Conservation (phyloP, 92 coral and sea anemone species). For the Epizoanthus ramosus region DNA sequence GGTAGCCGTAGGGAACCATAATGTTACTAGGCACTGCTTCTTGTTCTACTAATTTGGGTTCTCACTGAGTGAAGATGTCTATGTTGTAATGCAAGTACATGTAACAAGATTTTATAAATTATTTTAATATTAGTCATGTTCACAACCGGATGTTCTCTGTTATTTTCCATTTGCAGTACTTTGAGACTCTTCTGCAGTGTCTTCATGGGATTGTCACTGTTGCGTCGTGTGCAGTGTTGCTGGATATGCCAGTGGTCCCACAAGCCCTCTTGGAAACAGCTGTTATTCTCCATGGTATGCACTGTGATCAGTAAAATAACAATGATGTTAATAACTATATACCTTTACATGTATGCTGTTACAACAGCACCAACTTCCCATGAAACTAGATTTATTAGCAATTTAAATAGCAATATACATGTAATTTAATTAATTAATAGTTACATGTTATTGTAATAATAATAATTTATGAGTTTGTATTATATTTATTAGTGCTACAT, state of each 20-base stretch:
- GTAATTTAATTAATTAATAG: no score
- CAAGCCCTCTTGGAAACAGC: slow-evolving; percentile 84
- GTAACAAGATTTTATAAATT: no score
- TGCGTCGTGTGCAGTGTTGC: slow-evolving; percentile 69
- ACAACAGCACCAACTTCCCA: background rate
- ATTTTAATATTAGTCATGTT: background rate
- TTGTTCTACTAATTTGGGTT: no score
- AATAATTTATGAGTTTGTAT: no score
- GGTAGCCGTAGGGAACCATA: no score
- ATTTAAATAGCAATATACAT: no score
- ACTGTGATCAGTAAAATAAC: background rate
- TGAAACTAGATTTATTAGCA: no score
- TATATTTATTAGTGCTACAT: no score
- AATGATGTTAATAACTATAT: no score
- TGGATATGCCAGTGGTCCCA: slow-evolving; percentile 67
- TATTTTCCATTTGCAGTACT: slow-evolving; percentile 41
- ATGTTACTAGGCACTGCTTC: no score
- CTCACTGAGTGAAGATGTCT: no score
- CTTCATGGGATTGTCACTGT: slow-evolving; percentile 79
- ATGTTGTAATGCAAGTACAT: no score
- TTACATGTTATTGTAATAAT: background rate
- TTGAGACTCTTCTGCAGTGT: slow-evolving; percentile 44
- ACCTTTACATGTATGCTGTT: background rate
- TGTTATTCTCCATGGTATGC: slow-evolving; percentile 87
- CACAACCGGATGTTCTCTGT: background rate